Base-by-base conservation (phyloP, 2,797 vertebrate genomes). In the Antrozous pallidus region DNA sequence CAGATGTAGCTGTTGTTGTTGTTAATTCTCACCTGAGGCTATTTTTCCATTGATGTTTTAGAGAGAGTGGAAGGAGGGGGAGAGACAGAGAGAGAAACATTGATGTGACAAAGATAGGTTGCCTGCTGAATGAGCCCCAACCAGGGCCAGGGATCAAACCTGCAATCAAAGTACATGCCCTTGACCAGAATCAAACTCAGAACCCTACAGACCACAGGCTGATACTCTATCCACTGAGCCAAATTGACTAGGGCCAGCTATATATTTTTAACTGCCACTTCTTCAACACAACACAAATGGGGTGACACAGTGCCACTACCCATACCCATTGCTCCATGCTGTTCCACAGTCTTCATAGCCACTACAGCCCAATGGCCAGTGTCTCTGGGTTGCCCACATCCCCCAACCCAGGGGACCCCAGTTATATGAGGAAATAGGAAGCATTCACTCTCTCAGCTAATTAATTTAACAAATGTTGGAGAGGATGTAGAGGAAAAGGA, bases 371-470 rank as follows among this genome's bases (percentile, higher is more conserved):
- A 42, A 61, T 2, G 26, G 7, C 42, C 31, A 17, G 2, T 2
- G 28, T 45, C 75, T 26, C 5, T 6, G 24, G 45, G 17, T 1
- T 49, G 26, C 40, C 33, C n/a, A 10, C 0, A 2, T 42, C 14
- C 36, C 40, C 31, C 31, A 88, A 24, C 31, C 22, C 71, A 10
- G 0, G 61, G 26, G n/a, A 18, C 24, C 49, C 75, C 1, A 1
- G 36, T 31, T 38, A 24, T 33, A 22, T 6, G 17, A 86, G 47
- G 38, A 65, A 79, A 67, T 11, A 78, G 17, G 75, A 87, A 40
- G 16, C 93, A 28, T 33, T 61, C 17, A 80, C 3, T n/a, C 47
- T 67, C 65, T 74, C 40, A 51, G 58, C 56, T 78, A 42, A 93
- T n/a, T 45, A 77, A 16, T 71, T 49, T 74, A 80, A 31, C 33